Percentiles rank a stretch among this genome's conserved stretches.
These are phyloP conservation scores for Frieseomelitta varia DNA, from an alignment of 1,140 invertebrate species.

Conservation along the genomic window DNA sequence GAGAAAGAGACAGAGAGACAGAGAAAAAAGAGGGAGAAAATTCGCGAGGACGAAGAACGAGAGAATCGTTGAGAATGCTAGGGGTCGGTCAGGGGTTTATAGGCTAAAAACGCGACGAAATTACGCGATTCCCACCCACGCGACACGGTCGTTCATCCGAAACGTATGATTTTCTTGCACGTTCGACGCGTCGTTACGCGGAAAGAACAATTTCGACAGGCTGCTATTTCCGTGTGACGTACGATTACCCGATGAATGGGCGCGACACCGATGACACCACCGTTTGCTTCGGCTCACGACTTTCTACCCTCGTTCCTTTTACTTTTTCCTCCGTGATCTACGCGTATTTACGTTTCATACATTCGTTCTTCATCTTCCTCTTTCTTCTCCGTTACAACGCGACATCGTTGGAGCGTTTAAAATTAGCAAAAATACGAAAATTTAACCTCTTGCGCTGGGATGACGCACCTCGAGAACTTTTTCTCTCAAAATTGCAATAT, in stretches of 20 bases:
- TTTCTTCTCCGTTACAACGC: too few relatives aligned
- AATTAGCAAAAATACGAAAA: too few relatives aligned
- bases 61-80: neutral
- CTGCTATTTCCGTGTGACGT: constrained; percentile 1
- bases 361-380: too few relatives aligned
- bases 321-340: neutral
- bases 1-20: too few relatives aligned
- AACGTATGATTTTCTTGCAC: constrained; percentile 60
- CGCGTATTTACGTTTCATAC: too few relatives aligned
- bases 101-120: constrained; percentile 57
- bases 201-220: constrained; percentile 39
- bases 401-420: too few relatives aligned
- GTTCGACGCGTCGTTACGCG: constrained; percentile 51
- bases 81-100: constrained; percentile 34
- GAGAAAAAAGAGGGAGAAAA: neutral
- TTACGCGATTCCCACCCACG: constrained; percentile 56
- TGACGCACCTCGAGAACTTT: too few relatives aligned
- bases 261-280: neutral
- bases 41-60: neutral
- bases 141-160: constrained; percentile 64
- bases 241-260: neutral
- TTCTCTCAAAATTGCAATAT: too few relatives aligned
- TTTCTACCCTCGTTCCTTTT: too few relatives aligned
- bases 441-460: too few relatives aligned
- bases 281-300: too few relatives aligned